Conservation (phyloP, 2,797 vertebrate genomes). For the Lagorchestes hirsutus region DNA sequence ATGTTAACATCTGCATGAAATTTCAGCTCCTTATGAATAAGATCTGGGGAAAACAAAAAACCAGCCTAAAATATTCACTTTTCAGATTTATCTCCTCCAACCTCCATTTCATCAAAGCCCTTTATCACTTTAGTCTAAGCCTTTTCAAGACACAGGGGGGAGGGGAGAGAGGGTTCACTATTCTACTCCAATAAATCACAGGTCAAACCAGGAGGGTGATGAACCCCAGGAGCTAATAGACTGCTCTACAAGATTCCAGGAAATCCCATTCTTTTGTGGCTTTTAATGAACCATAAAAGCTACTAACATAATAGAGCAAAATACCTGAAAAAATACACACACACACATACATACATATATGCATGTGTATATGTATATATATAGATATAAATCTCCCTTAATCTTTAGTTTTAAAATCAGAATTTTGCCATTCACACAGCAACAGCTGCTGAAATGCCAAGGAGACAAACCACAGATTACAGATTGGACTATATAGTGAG, state of each 20-base stretch:
- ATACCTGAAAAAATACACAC: background rate
- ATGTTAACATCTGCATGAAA: background rate
- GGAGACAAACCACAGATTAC: background rate
- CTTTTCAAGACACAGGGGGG: background rate
- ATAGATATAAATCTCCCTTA: constrained; percentile 34
- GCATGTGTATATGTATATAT: too few species aligned
- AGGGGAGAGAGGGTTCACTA: background rate
- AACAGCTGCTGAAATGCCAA: constrained; percentile 21
- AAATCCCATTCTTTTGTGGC: background rate
- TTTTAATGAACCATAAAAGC: background rate
- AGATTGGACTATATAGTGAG: background rate
- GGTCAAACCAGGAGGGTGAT: background rate
- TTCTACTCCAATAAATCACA: background rate
- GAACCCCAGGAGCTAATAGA: background rate
- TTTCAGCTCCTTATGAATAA: background rate
- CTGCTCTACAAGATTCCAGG: background rate
- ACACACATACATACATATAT: too few species aligned
- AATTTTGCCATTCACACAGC: constrained; percentile 26
- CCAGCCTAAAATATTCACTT: background rate
- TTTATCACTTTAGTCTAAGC: background rate
- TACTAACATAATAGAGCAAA: background rate
- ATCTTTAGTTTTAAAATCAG: constrained; percentile 32
- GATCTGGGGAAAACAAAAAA: background rate
- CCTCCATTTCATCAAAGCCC: background rate
- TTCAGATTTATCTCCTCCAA: background rate